Base-by-base conservation (phyloP, 2,113 vertebrate genomes). In the Ammodytes marinus region DNA sequence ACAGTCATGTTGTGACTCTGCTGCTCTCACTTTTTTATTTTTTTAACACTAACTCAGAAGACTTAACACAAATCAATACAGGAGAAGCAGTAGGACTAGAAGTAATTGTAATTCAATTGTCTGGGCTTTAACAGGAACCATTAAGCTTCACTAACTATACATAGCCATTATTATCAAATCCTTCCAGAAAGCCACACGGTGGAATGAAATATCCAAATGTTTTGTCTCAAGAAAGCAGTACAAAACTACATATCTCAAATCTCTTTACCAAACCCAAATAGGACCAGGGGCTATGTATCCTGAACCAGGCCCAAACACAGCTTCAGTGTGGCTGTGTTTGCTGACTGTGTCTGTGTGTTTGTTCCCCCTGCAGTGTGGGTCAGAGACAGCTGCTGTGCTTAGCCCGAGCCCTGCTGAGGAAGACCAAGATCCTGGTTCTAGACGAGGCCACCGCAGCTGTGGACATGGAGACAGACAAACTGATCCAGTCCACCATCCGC, bases 371-470 rank as follows among this genome's bases (percentile, higher is more conserved):
- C 80, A 99, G 98, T 2, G 94, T 98, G 19, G 98, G 98, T 64
- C 98, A 99, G 91, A 93, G 98, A 3, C 98, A 99, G 95, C 95
- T 99, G 42, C 86, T 99, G 83, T 99, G 98, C 77, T 89, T 99
- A 77, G 97, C 98, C 39, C 95, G 98, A 71, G 98, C 98, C 72
- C 93, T 99, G 71, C 96, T 99, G 63, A 96, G 98, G 80, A 99
- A 97, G 79, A 98, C 97, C 0, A 99, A 97, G 92, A 94, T 99
- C 89, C 92, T 99, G 1, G 97, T 99, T 72, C 84, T 99, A 39
- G 97, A 99, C 3, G 98, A 99, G 92, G 98, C 98, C 85, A 99
- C 98, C 0, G 98, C 98, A 0, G 98, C 98, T 0, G 97, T 99
- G 50, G 98, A 99, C 90, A 91, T 99, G 57, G 97, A 99, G 85